phyloP scores from a whole-genome alignment of 1,140 invertebrate genomes.

The Ganaspis sp. region DNA sequence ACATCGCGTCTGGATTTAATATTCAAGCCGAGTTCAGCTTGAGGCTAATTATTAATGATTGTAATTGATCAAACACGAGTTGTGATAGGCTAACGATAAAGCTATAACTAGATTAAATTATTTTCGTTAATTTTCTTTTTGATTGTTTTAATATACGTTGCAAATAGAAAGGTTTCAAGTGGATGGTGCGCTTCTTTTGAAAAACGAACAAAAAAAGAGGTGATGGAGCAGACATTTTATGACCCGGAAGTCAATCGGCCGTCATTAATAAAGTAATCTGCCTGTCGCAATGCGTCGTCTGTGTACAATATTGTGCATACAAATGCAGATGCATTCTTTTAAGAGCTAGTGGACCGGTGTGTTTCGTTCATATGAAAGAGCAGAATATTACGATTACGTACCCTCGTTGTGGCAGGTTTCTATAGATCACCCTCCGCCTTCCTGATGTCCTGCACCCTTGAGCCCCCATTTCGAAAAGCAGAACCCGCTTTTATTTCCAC shows the following conservation, averaged over 20 bases:
- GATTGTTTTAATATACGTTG: not conserved
- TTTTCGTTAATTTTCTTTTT: not conserved
- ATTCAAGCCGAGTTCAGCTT: not conserved
- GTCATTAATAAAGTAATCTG: slow-evolving; percentile 25
- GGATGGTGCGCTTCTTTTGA: not conserved
- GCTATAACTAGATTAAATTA: not conserved
- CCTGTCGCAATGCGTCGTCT: slow-evolving; percentile 7
- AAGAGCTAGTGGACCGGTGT: slow-evolving; percentile 18
- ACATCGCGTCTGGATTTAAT: not conserved
- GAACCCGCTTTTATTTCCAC: slow-evolving; percentile 16
- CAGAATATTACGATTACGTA: slow-evolving; percentile 29
- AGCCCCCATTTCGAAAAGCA: slow-evolving; percentile 12
- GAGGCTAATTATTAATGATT: slow-evolving; percentile 8
- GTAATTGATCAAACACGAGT: not conserved
- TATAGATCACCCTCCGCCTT: slow-evolving; percentile 24
- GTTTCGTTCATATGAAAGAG: slow-evolving; percentile 29
- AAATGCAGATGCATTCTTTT: slow-evolving; percentile 31
- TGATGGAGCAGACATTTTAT: not conserved
- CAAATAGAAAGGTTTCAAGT: not conserved
- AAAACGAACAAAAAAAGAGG: not conserved
- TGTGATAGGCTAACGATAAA: not conserved
- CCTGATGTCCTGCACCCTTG: slow-evolving; percentile 22
- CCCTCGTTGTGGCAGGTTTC: slow-evolving; percentile 24
- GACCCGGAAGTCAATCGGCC: slow-evolving; percentile 26
- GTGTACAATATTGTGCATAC: slow-evolving; percentile 14